Evolutionary conservation across 2,113 vertebrate genomes (phyloP).

Genomic region (Illadopsis cleaveri): DNA sequence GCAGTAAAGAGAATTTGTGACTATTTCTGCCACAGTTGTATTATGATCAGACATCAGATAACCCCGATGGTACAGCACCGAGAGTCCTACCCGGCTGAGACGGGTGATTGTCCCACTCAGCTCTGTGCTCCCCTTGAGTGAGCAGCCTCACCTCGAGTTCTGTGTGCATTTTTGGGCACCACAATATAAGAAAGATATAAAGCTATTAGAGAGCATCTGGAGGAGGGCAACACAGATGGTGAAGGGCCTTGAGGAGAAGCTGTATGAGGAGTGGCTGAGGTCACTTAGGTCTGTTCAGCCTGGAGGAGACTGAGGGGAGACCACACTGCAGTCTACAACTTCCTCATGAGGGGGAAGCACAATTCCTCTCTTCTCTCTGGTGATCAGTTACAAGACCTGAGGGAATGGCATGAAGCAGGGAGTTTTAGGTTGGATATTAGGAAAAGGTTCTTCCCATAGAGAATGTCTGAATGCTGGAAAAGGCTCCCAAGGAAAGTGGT

Average conservation of each 20-base stretch:
- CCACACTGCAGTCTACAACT: background rate
- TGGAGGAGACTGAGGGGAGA: background rate
- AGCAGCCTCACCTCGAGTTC: background rate
- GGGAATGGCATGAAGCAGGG: background rate
- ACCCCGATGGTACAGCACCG: background rate
- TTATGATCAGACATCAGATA: background rate
- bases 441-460: background rate
- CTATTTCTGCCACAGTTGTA: background rate
- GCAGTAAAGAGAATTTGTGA: background rate
- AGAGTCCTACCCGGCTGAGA: rapidly evolving
- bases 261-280: background rate
- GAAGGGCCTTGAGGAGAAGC: background rate
- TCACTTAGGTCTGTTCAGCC: background rate
- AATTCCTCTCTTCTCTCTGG: background rate
- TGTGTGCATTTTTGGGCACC: background rate
- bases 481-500: background rate
- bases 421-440: background rate
- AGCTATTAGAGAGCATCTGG: background rate
- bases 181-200: background rate
- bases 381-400: background rate
- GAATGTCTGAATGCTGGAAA: background rate
- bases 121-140: background rate
- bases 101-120: background rate
- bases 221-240: background rate
- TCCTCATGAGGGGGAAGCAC: background rate